Conservation (phyloP, 2,113 vertebrate genomes). For the Lutjanus erythropterus region DNA sequence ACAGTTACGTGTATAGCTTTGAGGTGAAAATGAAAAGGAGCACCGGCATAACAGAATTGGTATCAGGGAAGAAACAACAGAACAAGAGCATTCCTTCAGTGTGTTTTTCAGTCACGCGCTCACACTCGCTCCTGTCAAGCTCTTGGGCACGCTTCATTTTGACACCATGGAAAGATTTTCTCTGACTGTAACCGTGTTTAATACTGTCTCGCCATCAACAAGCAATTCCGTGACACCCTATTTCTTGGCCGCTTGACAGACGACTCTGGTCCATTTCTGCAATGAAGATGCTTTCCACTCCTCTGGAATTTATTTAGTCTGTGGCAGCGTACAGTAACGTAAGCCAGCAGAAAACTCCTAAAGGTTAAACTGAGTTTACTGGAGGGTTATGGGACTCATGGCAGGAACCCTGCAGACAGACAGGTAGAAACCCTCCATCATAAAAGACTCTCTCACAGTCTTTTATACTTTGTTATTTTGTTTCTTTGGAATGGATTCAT, state of each 20-base stretch:
- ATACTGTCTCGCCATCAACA: not conserved
- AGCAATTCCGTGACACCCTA: not conserved
- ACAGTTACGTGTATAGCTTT: not conserved
- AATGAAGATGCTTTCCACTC: not conserved
- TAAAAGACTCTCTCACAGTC: not conserved
- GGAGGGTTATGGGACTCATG: not conserved
- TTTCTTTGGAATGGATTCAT: not conserved
- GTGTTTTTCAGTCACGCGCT: not conserved
- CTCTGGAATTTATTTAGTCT: conserved; percentile 10
- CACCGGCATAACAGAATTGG: not conserved
- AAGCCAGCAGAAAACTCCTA: not conserved
- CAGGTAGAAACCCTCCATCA: not conserved
- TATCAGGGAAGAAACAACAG: not conserved
- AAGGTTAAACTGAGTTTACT: conserved; percentile 16
- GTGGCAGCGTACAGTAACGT: not conserved
- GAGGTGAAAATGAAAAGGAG: not conserved
- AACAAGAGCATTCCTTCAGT: not conserved
- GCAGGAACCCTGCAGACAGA: not conserved
- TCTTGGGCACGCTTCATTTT: not conserved
- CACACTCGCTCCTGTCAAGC: conserved; percentile 10
- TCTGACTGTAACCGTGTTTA: conserved; percentile 1
- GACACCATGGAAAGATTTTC: not conserved
- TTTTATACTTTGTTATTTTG: not conserved
- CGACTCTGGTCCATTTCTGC: conserved; percentile 3
- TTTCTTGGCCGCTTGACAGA: conserved; percentile 18